phyloP scores from a whole-genome alignment of 2,797 vertebrate species.

The Atherinosoma microstoma region DNA sequence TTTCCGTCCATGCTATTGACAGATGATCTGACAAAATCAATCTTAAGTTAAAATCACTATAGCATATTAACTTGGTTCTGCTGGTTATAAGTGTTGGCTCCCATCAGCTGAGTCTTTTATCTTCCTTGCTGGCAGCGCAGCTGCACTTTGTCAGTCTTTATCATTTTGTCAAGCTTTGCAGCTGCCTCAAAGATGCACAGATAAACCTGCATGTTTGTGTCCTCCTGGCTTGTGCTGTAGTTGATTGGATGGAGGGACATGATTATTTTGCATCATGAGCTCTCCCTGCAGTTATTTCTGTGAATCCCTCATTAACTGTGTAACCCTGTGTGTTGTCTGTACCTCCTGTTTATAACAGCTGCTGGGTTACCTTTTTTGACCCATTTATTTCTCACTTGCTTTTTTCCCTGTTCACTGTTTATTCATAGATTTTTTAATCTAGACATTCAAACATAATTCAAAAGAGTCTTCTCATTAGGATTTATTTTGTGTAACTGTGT shows the following conservation, averaged over 20 bases:
- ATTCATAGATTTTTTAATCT: neutral
- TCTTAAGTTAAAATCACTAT: slow-evolving; percentile 29
- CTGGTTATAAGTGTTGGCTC: slow-evolving; percentile 24
- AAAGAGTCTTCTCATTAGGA: neutral
- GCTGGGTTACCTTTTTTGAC: slow-evolving; percentile 10
- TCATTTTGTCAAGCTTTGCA: slow-evolving; percentile 42
- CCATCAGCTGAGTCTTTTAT: slow-evolving; percentile 26
- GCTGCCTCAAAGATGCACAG: slow-evolving; percentile 33
- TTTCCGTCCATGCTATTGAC: slow-evolving; percentile 8
- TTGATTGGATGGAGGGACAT: slow-evolving; percentile 20
- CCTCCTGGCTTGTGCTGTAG: slow-evolving; percentile 16
- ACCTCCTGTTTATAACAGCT: slow-evolving; percentile 7
- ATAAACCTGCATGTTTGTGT: slow-evolving; percentile 44
- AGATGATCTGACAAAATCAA: slow-evolving; percentile 45
- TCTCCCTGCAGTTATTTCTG: slow-evolving; percentile 9
- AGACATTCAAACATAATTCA: neutral
- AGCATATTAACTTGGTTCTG: slow-evolving; percentile 15
- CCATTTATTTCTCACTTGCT: neutral
- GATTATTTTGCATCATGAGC: slow-evolving; percentile 15
- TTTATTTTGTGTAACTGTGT: neutral
- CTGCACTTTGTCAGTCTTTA: slow-evolving; percentile 52
- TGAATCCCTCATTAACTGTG: slow-evolving; percentile 16
- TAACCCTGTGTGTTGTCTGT: neutral
- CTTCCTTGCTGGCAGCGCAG: slow-evolving; percentile 17
- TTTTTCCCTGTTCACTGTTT: slow-evolving; percentile 1